These are phyloP conservation scores for Acanthosepion esculentum DNA, from an alignment of 2,888 invertebrate genomes.

Conservation along the genomic window DNA sequence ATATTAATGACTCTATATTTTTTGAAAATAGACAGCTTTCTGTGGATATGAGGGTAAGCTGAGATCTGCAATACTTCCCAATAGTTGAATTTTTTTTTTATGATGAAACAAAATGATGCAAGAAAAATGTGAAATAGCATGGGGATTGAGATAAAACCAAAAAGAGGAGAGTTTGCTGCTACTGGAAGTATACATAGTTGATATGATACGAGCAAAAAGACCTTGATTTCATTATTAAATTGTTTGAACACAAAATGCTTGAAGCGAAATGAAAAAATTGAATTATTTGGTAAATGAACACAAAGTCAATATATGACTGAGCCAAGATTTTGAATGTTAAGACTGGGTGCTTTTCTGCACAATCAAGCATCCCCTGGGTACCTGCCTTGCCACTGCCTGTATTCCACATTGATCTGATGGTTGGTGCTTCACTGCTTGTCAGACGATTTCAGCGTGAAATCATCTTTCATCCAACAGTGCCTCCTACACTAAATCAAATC, in stretches of 20 bases:
- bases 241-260: not conserved
- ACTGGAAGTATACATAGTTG: not conserved
- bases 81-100: not conserved
- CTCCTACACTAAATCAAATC: conserved; percentile 18
- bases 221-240: conserved; percentile 14
- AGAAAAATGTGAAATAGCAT: not conserved
- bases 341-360: conserved; percentile 33
- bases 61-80: not conserved
- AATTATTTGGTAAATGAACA: conserved; percentile 23
- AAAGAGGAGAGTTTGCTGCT: not conserved
- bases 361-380: conserved; percentile 9
- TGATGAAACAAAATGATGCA: not conserved
- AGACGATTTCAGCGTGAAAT: not conserved
- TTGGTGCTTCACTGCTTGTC: conserved; percentile 1
- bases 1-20: not conserved
- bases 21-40: not conserved
- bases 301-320: not conserved
- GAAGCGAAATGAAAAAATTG: conserved; percentile 21
- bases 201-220: not conserved
- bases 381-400: not conserved
- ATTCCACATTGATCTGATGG: not conserved
- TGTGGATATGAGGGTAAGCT: not conserved
- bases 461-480: conserved; percentile 14
- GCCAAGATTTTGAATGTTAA: not conserved
- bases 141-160: not conserved